phyloP scores from a whole-genome alignment of 2,113 vertebrate species.

The Raja brachyura region DNA sequence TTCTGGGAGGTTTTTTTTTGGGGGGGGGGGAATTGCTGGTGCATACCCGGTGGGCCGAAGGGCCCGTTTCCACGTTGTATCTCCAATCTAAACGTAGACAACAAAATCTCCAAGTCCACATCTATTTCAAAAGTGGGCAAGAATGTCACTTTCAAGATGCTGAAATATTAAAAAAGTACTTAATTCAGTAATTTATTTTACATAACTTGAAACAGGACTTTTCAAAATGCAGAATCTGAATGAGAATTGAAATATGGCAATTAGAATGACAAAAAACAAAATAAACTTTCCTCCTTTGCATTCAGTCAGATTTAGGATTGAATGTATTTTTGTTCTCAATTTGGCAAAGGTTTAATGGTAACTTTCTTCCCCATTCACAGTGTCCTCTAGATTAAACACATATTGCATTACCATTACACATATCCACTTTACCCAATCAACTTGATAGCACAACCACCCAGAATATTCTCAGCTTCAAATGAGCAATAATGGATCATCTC shows the following conservation, averaged over 20 bases:
- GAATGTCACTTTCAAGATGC: not conserved
- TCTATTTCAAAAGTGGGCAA: not conserved
- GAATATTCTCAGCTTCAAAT: not conserved
- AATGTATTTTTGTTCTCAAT: not conserved
- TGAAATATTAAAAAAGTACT: not conserved
- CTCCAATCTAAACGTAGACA: not conserved
- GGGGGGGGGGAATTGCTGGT: too few relatives aligned
- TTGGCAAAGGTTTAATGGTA: not conserved
- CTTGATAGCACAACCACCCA: not conserved
- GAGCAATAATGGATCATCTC: not conserved
- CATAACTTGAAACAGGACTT: not conserved
- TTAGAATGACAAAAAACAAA: not conserved
- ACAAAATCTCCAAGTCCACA: not conserved
- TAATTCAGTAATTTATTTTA: conserved; percentile 2
- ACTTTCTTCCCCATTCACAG: not conserved
- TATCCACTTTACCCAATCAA: not conserved
- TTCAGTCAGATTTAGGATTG: not conserved
- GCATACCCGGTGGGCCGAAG: too few relatives aligned
- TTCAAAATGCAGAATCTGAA: not conserved
- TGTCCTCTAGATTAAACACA: not conserved
- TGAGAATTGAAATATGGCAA: conserved; percentile 1
- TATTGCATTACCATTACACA: not conserved
- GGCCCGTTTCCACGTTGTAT: too few relatives aligned
- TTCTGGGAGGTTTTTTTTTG: too few relatives aligned
- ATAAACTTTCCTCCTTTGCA: not conserved